Percentiles rank a stretch among this genome's conserved stretches.
These are phyloP conservation scores for Squalus acanthias DNA, from an alignment of 2,797 vertebrate genomes.

Conservation along the genomic window DNA sequence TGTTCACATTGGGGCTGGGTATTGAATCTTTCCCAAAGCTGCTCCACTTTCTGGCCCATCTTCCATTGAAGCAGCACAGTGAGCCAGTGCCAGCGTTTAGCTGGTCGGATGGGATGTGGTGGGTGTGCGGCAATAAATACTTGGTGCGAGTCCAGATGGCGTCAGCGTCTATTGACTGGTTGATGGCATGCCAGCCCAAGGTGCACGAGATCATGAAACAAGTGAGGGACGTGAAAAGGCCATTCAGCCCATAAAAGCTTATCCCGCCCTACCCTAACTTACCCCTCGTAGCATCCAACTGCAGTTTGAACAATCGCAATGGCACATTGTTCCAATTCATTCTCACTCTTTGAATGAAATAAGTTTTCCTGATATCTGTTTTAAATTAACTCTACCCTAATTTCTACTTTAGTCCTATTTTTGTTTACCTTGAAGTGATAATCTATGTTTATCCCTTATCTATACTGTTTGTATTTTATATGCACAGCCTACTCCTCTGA, in stretches of 20 bases:
- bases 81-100: background rate
- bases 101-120: background rate
- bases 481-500: background rate
- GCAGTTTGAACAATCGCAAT: background rate
- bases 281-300: background rate
- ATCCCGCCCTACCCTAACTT: background rate
- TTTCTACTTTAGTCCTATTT: background rate
- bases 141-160: background rate
- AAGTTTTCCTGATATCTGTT: background rate
- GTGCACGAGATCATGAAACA: background rate
- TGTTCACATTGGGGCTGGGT: background rate
- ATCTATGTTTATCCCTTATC: background rate
- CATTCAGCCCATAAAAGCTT: background rate
- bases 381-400: background rate
- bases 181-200: background rate
- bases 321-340: background rate
- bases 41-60: background rate
- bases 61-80: background rate
- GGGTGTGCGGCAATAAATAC: background rate
- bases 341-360: background rate
- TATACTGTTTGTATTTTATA: background rate
- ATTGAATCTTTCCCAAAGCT: background rate
- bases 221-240: background rate
- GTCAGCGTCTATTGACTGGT: background rate
- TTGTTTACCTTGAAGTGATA: background rate